Percentiles rank a stretch among this genome's conserved stretches.
Conservation (phyloP, 2,888 invertebrate species). For the Ochropleura leucogaster region DNA sequence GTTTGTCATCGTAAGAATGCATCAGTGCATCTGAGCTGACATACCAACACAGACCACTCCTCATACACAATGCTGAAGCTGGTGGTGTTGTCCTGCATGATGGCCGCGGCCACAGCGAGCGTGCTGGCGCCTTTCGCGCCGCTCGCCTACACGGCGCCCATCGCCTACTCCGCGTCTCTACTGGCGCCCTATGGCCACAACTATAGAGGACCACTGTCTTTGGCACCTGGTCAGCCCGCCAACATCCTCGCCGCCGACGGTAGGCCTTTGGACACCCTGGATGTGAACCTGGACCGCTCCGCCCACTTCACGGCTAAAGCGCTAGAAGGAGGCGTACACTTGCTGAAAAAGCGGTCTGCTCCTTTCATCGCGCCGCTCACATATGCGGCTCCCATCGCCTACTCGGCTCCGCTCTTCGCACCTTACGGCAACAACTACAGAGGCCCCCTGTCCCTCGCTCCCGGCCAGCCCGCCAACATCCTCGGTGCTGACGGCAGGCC, state of each 20-base stretch:
- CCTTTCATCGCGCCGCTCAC: constrained; percentile 55
- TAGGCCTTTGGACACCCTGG: constrained; percentile 85
- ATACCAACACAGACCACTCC: constrained; percentile 85
- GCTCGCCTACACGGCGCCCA: constrained; percentile 61
- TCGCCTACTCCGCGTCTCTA: constrained; percentile 58
- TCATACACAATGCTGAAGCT: constrained; percentile 85
- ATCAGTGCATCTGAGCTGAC: constrained; percentile 80
- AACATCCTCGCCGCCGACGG: constrained; percentile 85
- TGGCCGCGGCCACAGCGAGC: constrained; percentile 89
- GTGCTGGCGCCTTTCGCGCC: constrained; percentile 61
- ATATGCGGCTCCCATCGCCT: constrained; percentile 46
- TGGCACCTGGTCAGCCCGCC: constrained; percentile 86
- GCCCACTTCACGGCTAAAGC: constrained; percentile 84
- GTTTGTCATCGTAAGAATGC: constrained; percentile 65
- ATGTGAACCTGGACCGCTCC: constrained; percentile 85
- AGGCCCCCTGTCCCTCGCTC: constrained; percentile 84
- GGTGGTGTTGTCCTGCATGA: constrained; percentile 92
- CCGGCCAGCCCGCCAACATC: constrained; percentile 85
- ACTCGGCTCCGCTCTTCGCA: constrained; percentile 60
- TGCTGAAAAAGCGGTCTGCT: constrained; percentile 82
- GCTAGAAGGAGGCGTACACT: constrained; percentile 74
- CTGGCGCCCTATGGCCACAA: constrained; percentile 72
- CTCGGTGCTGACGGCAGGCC: constrained; percentile 85
- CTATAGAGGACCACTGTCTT: constrained; percentile 85
- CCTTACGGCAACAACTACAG: constrained; percentile 77